These are phyloP conservation scores for Onychomys leucogaster DNA, from an alignment of 2,797 vertebrate genomes.

Conservation along the genomic window DNA sequence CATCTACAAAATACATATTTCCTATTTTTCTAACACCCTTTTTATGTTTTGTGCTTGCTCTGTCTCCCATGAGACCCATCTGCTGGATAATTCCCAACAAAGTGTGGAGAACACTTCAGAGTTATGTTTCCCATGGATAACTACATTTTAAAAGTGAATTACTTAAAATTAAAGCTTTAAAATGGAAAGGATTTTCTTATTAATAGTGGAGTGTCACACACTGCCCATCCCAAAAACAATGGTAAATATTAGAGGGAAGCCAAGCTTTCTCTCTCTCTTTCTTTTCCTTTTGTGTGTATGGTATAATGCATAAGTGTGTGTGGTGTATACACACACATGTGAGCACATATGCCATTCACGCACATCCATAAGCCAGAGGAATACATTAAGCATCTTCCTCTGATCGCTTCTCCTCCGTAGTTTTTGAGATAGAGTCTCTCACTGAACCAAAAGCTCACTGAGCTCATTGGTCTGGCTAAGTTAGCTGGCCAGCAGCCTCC, in stretches of 20 bases:
- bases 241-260: neutral
- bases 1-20: neutral
- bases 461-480: too few relatives aligned
- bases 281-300: neutral
- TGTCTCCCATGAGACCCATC: neutral
- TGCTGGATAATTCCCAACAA: neutral
- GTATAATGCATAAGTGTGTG: neutral
- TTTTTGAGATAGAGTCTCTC: neutral
- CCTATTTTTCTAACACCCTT: neutral
- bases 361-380: neutral
- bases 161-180: slow-evolving; percentile 30
- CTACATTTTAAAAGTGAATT: slow-evolving; percentile 15
- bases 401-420: neutral
- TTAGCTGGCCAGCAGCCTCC: neutral
- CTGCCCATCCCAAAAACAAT: neutral
- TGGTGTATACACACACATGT: neutral
- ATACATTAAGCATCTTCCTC: neutral
- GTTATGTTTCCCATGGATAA: neutral
- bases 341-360: neutral
- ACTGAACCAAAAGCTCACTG: neutral
- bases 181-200: neutral
- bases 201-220: slow-evolving; percentile 10
- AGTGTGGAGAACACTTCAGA: neutral
- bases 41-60: neutral
- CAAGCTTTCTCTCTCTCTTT: neutral